A percentile compares a stretch with the other conserved stretches of the same genome.
phyloP scores from a whole-genome alignment of 2,888 invertebrate species.

The Ectemnius continuus region DNA sequence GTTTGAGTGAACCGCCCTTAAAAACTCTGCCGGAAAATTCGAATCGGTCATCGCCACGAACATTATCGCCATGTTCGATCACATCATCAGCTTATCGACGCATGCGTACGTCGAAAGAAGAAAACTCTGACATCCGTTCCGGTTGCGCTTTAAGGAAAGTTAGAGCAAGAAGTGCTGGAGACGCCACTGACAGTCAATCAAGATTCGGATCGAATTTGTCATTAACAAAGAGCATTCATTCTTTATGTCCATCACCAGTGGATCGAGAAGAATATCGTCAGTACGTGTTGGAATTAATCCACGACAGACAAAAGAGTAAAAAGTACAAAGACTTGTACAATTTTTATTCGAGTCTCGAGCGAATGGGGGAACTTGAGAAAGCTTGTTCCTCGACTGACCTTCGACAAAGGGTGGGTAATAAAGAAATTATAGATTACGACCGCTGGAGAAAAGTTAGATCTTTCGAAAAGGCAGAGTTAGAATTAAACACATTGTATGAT shows the following conservation, averaged over 20 bases:
- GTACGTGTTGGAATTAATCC: slow-evolving; percentile 83
- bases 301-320: slow-evolving; percentile 85
- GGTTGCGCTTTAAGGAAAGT: slow-evolving; percentile 74
- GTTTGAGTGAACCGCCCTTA: slow-evolving; percentile 83
- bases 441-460: slow-evolving; percentile 90
- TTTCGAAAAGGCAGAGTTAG: slow-evolving; percentile 90
- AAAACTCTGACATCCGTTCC: slow-evolving; percentile 65
- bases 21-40: slow-evolving; percentile 75
- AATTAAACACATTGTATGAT: slow-evolving; percentile 86
- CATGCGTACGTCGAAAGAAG: slow-evolving; percentile 80
- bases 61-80: slow-evolving; percentile 81
- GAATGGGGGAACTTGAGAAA: slow-evolving; percentile 89
- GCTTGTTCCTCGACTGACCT: slow-evolving; percentile 86
- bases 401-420: slow-evolving; percentile 85
- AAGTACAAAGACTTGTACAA: slow-evolving; percentile 91
- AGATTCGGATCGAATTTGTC: slow-evolving; percentile 67
- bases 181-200: slow-evolving; percentile 78
- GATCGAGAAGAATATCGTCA: slow-evolving; percentile 84
- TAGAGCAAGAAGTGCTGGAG: slow-evolving; percentile 84
- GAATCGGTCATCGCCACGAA: slow-evolving; percentile 65
- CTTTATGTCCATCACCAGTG: slow-evolving; percentile 75
- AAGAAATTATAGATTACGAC: slow-evolving; percentile 92
- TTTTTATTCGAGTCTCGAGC: slow-evolving; percentile 91
- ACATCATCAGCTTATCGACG: slow-evolving; percentile 85
- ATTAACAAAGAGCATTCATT: slow-evolving; percentile 77